Base-by-base conservation (phyloP, 1,140 invertebrate genomes). In the Trachymyrmex septentrionalis region DNA sequence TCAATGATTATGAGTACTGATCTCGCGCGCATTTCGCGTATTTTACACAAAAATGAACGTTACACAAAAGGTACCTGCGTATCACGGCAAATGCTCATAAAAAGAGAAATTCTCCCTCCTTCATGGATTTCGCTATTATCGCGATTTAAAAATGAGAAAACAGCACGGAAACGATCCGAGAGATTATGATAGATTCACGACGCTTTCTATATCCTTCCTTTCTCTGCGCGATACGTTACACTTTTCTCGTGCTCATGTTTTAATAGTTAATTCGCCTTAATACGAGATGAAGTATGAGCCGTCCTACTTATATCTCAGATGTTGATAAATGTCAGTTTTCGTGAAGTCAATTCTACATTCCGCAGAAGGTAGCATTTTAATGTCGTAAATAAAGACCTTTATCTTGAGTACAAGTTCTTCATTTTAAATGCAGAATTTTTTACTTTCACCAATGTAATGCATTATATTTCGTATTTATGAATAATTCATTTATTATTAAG, bases 181-280 rank as follows among this genome's bases (percentile, higher is more conserved):
- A 67, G 57, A 61, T 67, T 30, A 50, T 72, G 88, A 89, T 89
- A 85, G 80, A 89, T 72, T 30, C 59, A 44, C 61, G 86, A 80
- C 61, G 75, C 87, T 89, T 89, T 89, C 88, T 88, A 88, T 88
- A 88, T 88, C 53, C 73, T 88, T 85, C 73, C 88, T 90, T 86
- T 88, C 86, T 80, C 71, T 64, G 77, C 38, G 73, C 75, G 55
- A 59, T 77, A 59, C 59, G 84, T 67, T 89, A 78, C 87, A 69
- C 85, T 76, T 84, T 87, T 87, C 86, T 57, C 59, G 71, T 34
- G 48, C 71, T 71, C 69, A 73, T 88, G 16, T 76, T 50, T 63
- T 30, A 66, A 66, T 71, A 75, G 71, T 84, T 75, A 75, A 84
- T 84, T 75, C 69, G 59, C 69, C 38, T 48, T 50, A 55, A 61